phyloP scores from a whole-genome alignment of 2,888 invertebrate species.

The Lochmaea capreae region DNA sequence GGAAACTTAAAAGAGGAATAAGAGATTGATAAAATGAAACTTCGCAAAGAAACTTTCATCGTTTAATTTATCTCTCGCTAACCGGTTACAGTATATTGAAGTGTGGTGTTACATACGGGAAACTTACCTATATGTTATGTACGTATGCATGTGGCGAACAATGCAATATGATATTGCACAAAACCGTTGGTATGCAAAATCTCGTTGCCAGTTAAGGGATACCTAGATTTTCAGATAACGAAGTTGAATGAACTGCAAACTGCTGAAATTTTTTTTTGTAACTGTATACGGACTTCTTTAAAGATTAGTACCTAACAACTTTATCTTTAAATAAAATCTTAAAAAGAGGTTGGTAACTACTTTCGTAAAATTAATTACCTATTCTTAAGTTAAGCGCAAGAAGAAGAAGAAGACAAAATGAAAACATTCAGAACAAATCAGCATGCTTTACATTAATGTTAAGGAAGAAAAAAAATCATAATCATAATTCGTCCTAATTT shows the following conservation, averaged over 20 bases:
- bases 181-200: slow-evolving; percentile 42
- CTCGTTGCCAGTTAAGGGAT: slow-evolving; percentile 37
- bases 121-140: slow-evolving; percentile 37
- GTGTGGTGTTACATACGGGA: slow-evolving; percentile 41
- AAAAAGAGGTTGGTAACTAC: slow-evolving; percentile 12
- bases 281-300: slow-evolving; percentile 13
- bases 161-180: slow-evolving; percentile 44
- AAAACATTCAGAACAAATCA: neutral
- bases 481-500: neutral
- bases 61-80: slow-evolving; percentile 43
- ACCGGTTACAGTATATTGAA: slow-evolving; percentile 44
- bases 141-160: slow-evolving; percentile 37
- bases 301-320: slow-evolving; percentile 17
- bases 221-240: slow-evolving; percentile 41
- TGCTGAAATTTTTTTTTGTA: slow-evolving; percentile 14
- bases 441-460: neutral
- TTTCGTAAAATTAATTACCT: slow-evolving; percentile 13
- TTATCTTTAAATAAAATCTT: slow-evolving; percentile 22
- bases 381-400: neutral
- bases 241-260: slow-evolving; percentile 35
- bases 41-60: slow-evolving; percentile 38
- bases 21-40: slow-evolving; percentile 24
- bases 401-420: neutral
- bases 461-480: neutral
- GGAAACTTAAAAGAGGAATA: slow-evolving; percentile 13